Percentiles rank a stretch among this genome's conserved stretches.
Conservation (phyloP, 1,140 invertebrate genomes). For the Cherax quadricarinatus region DNA sequence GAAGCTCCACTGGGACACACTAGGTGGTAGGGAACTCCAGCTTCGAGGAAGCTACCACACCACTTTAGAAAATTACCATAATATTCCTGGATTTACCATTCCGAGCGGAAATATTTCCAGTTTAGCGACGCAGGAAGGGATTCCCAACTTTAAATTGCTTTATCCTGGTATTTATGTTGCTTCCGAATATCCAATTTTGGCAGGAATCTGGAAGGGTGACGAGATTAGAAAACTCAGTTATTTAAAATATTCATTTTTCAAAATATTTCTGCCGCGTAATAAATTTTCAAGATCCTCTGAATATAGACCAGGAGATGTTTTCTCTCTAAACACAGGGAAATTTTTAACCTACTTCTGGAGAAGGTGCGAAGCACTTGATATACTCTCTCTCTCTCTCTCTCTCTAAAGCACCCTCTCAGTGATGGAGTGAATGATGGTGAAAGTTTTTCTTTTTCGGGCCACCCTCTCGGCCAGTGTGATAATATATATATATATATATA, state of each 20-base stretch:
- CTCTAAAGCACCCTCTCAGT: no score
- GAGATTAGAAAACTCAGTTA: neutral
- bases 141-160: slow-evolving; percentile 1
- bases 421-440: no score
- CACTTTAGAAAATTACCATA: slow-evolving; percentile 1
- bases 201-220: neutral
- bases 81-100: slow-evolving; percentile 1
- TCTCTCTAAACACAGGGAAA: no score
- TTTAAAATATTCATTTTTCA: neutral
- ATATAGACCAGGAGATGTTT: no score
- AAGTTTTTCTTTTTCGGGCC: no score
- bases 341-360: no score
- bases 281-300: no score
- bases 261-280: no score
- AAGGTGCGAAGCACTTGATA: no score
- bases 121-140: neutral
- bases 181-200: neutral
- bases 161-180: neutral
- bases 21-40: neutral
- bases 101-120: neutral
- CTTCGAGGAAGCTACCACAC: neutral
- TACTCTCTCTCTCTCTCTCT: no score
- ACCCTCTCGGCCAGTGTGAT: no score
- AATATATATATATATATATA: no score
- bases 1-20: neutral